A percentile compares a stretch with the other conserved stretches of the same genome.
Conservation (phyloP, 2,888 invertebrate genomes). For the Melitaea athalia region DNA sequence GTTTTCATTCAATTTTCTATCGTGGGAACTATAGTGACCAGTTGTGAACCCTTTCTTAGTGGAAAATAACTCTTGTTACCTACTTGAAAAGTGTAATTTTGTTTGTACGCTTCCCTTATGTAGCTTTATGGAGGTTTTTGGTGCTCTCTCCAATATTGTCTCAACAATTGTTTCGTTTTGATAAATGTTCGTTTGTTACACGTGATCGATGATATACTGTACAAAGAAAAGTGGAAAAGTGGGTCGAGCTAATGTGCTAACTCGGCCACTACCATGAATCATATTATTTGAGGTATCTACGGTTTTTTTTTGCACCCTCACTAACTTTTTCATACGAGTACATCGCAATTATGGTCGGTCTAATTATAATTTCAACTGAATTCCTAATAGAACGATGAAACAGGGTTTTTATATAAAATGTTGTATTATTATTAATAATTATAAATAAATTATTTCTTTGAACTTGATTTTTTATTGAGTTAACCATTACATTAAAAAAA, state of each 20-base stretch:
- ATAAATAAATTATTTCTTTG: not conserved
- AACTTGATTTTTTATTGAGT: not conserved
- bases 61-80: slow-evolving; percentile 18
- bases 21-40: slow-evolving; percentile 42
- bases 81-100: slow-evolving; percentile 18
- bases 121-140: slow-evolving; percentile 28
- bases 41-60: slow-evolving; percentile 9
- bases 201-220: slow-evolving; percentile 25
- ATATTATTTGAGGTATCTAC: slow-evolving; percentile 21
- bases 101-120: slow-evolving; percentile 1
- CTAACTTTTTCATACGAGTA: slow-evolving; percentile 9
- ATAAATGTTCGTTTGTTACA: slow-evolving; percentile 34
- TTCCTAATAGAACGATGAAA: not conserved
- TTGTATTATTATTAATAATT: not conserved
- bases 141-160: slow-evolving; percentile 37
- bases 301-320: slow-evolving; percentile 14
- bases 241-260: slow-evolving; percentile 29
- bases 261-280: slow-evolving; percentile 26
- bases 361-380: slow-evolving; percentile 1
- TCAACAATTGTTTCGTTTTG: slow-evolving; percentile 34
- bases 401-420: not conserved
- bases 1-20: slow-evolving; percentile 45
- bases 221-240: slow-evolving; percentile 28
- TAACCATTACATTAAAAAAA: too few relatives aligned
- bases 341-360: not conserved